These are phyloP conservation scores for Gallirallus australis DNA, from an alignment of 2,797 vertebrate genomes.

Conservation along the genomic window DNA sequence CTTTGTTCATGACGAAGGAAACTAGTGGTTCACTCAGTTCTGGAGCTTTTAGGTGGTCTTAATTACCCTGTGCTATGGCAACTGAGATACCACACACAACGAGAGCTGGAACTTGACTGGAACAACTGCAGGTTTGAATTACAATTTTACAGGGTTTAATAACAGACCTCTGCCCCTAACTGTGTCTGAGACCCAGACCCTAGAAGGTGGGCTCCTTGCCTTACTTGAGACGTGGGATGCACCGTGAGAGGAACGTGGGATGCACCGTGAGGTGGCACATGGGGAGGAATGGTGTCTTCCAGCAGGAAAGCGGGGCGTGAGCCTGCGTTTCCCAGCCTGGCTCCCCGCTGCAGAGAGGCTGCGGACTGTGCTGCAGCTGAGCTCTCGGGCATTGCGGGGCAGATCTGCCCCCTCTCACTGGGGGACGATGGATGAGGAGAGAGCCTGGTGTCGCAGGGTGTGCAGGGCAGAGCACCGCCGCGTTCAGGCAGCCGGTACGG, in stretches of 20 bases:
- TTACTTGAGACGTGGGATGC: not conserved
- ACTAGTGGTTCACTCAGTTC: not conserved
- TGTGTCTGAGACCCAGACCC: not conserved
- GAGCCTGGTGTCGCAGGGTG: accelerated
- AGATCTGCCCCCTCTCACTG: no score
- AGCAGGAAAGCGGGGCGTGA: not conserved
- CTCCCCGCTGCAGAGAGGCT: not conserved
- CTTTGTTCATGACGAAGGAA: not conserved
- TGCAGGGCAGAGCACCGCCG: not conserved
- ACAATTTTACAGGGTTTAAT: not conserved
- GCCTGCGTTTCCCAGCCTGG: not conserved
- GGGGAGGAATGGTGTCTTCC: not conserved
- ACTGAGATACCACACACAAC: not conserved
- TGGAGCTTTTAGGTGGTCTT: constrained; percentile 22
- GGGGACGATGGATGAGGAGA: not conserved
- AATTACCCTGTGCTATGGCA: not conserved
- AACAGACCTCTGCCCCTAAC: not conserved
- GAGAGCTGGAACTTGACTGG: not conserved
- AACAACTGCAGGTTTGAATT: not conserved
- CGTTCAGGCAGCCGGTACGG: accelerated
- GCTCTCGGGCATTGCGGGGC: accelerated
- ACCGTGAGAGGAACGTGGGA: not conserved
- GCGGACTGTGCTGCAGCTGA: accelerated
- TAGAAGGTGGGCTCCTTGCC: accelerated
- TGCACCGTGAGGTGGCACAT: accelerated